Base-by-base conservation (phyloP, 2,113 vertebrate genomes). In the Oncorhynchus nerka region DNA sequence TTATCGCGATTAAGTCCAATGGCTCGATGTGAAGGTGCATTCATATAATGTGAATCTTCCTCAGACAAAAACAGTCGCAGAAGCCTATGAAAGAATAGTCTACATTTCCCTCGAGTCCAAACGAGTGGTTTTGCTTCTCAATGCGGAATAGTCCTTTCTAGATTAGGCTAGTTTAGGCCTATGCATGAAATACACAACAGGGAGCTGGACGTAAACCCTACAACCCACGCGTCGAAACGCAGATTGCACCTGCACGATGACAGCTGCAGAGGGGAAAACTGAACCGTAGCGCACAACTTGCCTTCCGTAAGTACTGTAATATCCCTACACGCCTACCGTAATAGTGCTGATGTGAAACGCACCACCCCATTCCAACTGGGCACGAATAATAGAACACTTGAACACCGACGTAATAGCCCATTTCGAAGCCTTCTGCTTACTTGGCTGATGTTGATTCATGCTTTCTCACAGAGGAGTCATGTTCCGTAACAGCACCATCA, bases 211-310 rank as follows among this genome's bases (percentile, higher is more conserved):
- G 45, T 55, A 55, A 13, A 1, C 7, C 16, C n/a, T 20, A 20
- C 19, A 61, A 61, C 5, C 65, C 26, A 71, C 59, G 39, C 64
- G 24, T 19, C 51, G 59, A 57, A 22, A 61, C 59, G 86, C 86
- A 88, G 82, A 90, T 90, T 91, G 90, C 91, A 93, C 92, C 93
- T 92, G 93, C 92, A 91, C 85, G 88, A 90, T 90, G 90, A 91
- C 81, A 79, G 68, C 87, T 73, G 89, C 88, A 91, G 85, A 85
- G 73, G 66, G 82, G 55, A 51, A 78, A 83, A 80, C 72, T 30
- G 70, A 82, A 75, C 66, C 24, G 15, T 55, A 75, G 62, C 64
- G 70, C 74, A 70, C 71, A 82, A 85, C 64, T 80, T 73, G 22
- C 11, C 49, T 75, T 49, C 85, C 85, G 85, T 89, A 88, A 80